These are phyloP conservation scores for Andrena minutula DNA, from an alignment of 2,888 invertebrate genomes.

Conservation along the genomic window DNA sequence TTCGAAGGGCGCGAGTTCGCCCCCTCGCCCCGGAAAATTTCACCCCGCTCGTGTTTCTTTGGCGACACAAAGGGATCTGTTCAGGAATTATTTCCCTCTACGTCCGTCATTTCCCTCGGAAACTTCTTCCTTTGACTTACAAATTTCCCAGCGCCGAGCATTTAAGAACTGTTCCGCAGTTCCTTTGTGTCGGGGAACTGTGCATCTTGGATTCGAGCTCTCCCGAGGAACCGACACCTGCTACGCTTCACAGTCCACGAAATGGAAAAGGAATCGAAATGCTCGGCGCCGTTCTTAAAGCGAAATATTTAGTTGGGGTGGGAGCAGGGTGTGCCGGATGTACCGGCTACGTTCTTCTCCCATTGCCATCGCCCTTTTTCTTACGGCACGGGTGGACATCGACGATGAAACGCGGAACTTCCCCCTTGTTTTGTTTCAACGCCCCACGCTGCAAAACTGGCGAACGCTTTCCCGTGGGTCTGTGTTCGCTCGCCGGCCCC, in stretches of 20 bases:
- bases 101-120: slow-evolving; percentile 25
- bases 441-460: background rate
- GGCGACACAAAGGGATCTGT: slow-evolving; percentile 8
- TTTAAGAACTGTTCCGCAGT: background rate
- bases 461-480: background rate
- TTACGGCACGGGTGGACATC: slow-evolving; percentile 22
- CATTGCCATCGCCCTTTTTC: background rate
- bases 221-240: background rate
- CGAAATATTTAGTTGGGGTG: slow-evolving; percentile 2
- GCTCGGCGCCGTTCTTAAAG: background rate
- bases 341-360: background rate
- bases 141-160: slow-evolving; percentile 6
- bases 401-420: slow-evolving; percentile 28
- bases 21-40: slow-evolving; percentile 17
- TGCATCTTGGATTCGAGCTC: background rate
- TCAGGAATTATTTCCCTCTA: slow-evolving; percentile 20
- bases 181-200: background rate
- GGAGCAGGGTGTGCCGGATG: background rate
- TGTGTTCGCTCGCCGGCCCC: background rate
- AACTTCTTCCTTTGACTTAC: slow-evolving; percentile 18
- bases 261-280: background rate
- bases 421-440: slow-evolving; percentile 23
- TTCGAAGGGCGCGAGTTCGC: slow-evolving; percentile 13
- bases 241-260: background rate
- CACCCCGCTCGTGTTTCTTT: slow-evolving; percentile 4